Evolutionary conservation across 2,113 vertebrate genomes (phyloP).

Genomic region (Oplegnathus fasciatus): DNA sequence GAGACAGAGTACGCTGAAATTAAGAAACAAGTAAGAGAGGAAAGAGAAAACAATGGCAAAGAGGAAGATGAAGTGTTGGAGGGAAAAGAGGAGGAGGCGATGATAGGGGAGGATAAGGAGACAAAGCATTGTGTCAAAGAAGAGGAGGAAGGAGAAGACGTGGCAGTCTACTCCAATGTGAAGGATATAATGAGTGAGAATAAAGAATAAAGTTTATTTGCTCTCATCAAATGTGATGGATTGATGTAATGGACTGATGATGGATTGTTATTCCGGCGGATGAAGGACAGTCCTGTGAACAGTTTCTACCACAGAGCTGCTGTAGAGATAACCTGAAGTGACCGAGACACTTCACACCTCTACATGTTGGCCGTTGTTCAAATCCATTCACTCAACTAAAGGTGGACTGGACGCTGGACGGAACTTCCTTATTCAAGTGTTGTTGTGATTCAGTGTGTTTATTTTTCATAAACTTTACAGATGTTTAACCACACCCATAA

Average conservation of each 20-base stretch:
- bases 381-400: background rate
- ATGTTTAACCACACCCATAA: background rate
- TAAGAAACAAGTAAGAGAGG: slow-evolving; percentile 19
- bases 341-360: too few species aligned
- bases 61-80: slow-evolving; percentile 2
- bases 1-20: slow-evolving; percentile 79
- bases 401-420: background rate
- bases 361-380: background rate
- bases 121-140: background rate
- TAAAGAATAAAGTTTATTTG: too few species aligned
- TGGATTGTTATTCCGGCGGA: background rate
- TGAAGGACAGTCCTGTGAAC: background rate
- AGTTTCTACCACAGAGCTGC: background rate
- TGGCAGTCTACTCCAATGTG: slow-evolving; percentile 59
- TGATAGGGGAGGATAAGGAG: slow-evolving; percentile 3
- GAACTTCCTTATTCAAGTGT: too few species aligned
- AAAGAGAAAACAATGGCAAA: background rate
- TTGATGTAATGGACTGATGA: background rate
- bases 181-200: slow-evolving; percentile 5
- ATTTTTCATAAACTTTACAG: background rate
- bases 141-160: slow-evolving; percentile 24
- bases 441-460: background rate
- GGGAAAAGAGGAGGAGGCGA: slow-evolving; percentile 36
- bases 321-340: background rate
- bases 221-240: background rate